These are phyloP conservation scores for Diploscapter pachys DNA, from an alignment of 1,140 invertebrate genomes.

Conservation along the genomic window DNA sequence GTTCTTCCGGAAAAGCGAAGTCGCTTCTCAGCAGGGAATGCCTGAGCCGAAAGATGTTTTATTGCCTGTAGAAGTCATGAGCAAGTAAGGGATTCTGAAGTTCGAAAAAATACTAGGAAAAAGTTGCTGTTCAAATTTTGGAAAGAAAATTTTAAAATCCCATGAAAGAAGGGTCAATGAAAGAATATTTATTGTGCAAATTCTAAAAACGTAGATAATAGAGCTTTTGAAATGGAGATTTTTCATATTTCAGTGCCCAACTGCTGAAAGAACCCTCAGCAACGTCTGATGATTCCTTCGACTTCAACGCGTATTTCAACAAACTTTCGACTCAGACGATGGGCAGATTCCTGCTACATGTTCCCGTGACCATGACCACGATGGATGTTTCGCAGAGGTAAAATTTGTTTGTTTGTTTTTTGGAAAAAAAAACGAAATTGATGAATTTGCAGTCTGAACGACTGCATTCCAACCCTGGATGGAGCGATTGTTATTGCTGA, in stretches of 20 bases:
- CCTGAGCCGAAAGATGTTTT: slow-evolving; percentile 19
- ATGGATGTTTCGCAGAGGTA: slow-evolving; percentile 70
- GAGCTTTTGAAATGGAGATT: too few relatives aligned
- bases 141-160: too few relatives aligned
- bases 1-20: slow-evolving; percentile 32
- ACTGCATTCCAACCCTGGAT: slow-evolving; percentile 52
- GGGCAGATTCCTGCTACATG: slow-evolving; percentile 78
- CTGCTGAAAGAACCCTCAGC: too few relatives aligned
- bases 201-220: too few relatives aligned
- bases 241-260: too few relatives aligned
- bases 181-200: too few relatives aligned
- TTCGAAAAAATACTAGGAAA: slow-evolving; percentile 3
- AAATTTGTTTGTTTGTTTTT: slow-evolving; percentile 3
- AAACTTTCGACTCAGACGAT: slow-evolving; percentile 69
- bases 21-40: slow-evolving; percentile 16
- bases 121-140: too few relatives aligned
- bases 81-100: slow-evolving; percentile 15
- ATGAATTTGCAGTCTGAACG: slow-evolving; percentile 38
- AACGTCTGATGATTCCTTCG: slow-evolving; percentile 25
- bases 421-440: background rate
- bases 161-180: too few relatives aligned
- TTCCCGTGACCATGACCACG: slow-evolving; percentile 74
- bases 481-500: slow-evolving; percentile 21
- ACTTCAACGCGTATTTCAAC: slow-evolving; percentile 41
- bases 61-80: slow-evolving; percentile 39